phyloP scores from a whole-genome alignment of 2,113 vertebrate species.

The Hystrix cristata region DNA sequence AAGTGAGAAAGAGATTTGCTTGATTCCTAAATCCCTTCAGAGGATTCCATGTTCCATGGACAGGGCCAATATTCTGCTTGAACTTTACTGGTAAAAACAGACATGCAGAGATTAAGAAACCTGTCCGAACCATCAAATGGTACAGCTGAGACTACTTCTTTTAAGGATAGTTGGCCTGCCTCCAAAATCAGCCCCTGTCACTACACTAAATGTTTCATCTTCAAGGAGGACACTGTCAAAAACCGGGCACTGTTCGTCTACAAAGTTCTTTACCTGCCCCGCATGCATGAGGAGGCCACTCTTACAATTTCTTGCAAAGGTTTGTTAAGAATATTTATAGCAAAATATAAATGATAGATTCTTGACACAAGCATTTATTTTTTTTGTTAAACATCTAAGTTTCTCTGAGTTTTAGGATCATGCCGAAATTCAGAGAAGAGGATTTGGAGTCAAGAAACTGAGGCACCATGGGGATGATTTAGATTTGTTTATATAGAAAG shows the following conservation, averaged over 20 bases:
- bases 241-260: not conserved
- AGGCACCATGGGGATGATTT: not conserved
- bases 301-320: not conserved
- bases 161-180: not conserved
- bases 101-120: not conserved
- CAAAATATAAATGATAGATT: not conserved
- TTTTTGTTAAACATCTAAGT: not conserved
- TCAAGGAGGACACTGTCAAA: not conserved
- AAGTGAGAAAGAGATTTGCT: not conserved
- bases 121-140: not conserved
- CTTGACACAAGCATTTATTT: not conserved
- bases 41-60: not conserved
- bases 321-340: not conserved
- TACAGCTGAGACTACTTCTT: not conserved
- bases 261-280: not conserved
- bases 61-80: not conserved
- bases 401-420: not conserved
- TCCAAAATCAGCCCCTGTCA: not conserved
- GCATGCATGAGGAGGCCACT: not conserved
- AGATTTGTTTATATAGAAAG: not conserved
- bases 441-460: not conserved
- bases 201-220: not conserved
- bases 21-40: not conserved
- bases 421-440: not conserved
- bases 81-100: slow-evolving; percentile 43